phyloP scores from a whole-genome alignment of 2,888 invertebrate species.

The Rapana venosa region DNA sequence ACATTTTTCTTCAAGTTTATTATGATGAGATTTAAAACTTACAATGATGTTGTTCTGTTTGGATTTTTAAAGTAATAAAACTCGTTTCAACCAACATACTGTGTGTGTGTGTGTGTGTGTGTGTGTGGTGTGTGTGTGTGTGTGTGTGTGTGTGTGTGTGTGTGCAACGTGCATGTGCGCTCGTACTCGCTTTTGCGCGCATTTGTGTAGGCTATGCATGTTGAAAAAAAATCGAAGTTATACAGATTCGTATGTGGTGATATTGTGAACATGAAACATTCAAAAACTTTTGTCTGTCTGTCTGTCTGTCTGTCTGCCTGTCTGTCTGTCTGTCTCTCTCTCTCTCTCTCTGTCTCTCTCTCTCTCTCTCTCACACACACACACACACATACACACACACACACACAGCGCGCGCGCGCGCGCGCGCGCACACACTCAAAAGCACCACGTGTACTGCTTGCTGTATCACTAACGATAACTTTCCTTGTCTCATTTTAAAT shows the following conservation, averaged over 20 bases:
- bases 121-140: not conserved
- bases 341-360: conserved; percentile 10
- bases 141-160: not conserved
- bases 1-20: not conserved
- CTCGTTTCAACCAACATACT: not conserved
- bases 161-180: not conserved
- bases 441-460: not conserved
- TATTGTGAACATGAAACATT: not conserved
- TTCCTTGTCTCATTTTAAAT: not conserved
- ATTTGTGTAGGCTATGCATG: not conserved
- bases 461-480: too few relatives aligned
- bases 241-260: not conserved
- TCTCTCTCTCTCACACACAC: not conserved
- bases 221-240: not conserved
- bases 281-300: not conserved
- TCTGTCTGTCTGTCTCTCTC: conserved; percentile 1
- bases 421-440: not conserved
- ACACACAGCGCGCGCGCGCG: not conserved
- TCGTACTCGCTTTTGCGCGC: not conserved
- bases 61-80: not conserved
- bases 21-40: not conserved
- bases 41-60: not conserved
- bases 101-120: not conserved
- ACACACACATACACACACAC: not conserved
- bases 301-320: not conserved